phyloP scores from a whole-genome alignment of 2,797 vertebrate species.

The Erpetoichthys calabaricus region DNA sequence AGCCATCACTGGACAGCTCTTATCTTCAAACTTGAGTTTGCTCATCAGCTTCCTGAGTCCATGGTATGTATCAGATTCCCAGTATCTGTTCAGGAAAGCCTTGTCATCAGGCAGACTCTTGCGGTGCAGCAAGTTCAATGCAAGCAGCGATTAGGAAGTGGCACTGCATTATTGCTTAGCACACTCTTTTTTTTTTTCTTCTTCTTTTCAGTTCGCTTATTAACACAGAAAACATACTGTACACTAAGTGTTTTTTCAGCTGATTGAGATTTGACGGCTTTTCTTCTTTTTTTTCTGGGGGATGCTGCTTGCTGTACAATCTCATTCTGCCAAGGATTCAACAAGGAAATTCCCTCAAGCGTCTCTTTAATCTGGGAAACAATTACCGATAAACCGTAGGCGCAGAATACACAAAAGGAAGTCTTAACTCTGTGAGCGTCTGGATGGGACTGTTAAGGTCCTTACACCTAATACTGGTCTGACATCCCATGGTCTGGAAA shows the following conservation, averaged over 20 bases:
- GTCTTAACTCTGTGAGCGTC: too few relatives aligned
- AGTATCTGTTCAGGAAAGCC: slow-evolving; percentile 4
- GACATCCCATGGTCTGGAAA: too few relatives aligned
- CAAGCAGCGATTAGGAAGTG: slow-evolving; percentile 8
- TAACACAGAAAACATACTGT: not conserved
- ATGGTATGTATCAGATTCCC: slow-evolving; percentile 2
- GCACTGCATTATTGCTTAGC: slow-evolving; percentile 5
- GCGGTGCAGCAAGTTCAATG: slow-evolving; percentile 4
- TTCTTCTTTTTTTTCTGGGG: not conserved
- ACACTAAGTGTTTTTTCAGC: slow-evolving; percentile 20
- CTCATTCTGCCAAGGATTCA: too few relatives aligned
- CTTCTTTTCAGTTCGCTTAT: too few relatives aligned
- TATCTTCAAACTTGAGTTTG: not conserved
- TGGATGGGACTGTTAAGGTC: too few relatives aligned
- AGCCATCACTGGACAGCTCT: slow-evolving; percentile 2
- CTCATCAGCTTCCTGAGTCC: slow-evolving; percentile 8
- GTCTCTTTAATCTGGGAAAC: too few relatives aligned
- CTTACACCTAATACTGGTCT: too few relatives aligned
- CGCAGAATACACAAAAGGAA: too few relatives aligned
- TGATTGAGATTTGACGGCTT: slow-evolving; percentile 21
- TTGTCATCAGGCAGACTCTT: slow-evolving; percentile 11
- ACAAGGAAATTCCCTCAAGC: too few relatives aligned
- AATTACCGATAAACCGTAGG: too few relatives aligned
- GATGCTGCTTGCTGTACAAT: too few relatives aligned
- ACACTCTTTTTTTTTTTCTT: slow-evolving; percentile 6